Evolutionary conservation across 2,888 invertebrate genomes (phyloP).

Genomic region (Andrena minutula): DNA sequence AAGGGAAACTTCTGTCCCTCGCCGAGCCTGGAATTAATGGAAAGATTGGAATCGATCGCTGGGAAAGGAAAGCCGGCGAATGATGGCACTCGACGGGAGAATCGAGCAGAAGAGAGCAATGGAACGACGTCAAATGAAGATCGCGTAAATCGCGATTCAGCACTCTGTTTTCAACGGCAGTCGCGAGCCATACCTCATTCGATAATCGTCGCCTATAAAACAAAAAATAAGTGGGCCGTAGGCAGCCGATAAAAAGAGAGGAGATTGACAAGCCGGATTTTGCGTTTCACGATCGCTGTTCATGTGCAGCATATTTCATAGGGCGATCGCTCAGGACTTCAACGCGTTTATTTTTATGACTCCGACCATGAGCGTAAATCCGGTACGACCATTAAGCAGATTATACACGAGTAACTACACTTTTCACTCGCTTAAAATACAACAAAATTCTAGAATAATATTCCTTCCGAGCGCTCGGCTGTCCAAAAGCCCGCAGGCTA

Average conservation of each 20-base stretch:
- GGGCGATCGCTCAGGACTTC: conserved; percentile 18
- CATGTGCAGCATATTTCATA: conserved; percentile 26
- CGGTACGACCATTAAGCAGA: background rate
- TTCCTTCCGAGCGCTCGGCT: too few species aligned
- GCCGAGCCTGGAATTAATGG: background rate
- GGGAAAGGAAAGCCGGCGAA: background rate
- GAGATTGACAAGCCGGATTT: conserved; percentile 43
- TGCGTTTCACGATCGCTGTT: background rate
- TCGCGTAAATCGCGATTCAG: conserved; percentile 38
- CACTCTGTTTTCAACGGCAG: conserved; percentile 12
- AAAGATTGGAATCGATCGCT: conserved; percentile 10
- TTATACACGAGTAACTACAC: conserved; percentile 1
- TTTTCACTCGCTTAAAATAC: too few species aligned
- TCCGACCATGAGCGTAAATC: conserved; percentile 27
- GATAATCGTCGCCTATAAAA: conserved; percentile 49
- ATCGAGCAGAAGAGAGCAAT: background rate
- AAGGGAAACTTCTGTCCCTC: conserved; percentile 8
- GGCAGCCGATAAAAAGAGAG: conserved; percentile 37
- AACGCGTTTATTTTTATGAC: conserved; percentile 41
- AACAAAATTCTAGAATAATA: too few species aligned
- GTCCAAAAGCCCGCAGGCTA: too few species aligned
- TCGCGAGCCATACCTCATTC: conserved; percentile 41
- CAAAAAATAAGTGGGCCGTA: conserved; percentile 29
- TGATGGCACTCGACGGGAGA: background rate
- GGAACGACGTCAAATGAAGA: conserved; percentile 36